Percentiles rank a stretch among this genome's conserved stretches.
phyloP scores from a whole-genome alignment of 2,888 invertebrate genomes.

The Meandrusa payeni region DNA sequence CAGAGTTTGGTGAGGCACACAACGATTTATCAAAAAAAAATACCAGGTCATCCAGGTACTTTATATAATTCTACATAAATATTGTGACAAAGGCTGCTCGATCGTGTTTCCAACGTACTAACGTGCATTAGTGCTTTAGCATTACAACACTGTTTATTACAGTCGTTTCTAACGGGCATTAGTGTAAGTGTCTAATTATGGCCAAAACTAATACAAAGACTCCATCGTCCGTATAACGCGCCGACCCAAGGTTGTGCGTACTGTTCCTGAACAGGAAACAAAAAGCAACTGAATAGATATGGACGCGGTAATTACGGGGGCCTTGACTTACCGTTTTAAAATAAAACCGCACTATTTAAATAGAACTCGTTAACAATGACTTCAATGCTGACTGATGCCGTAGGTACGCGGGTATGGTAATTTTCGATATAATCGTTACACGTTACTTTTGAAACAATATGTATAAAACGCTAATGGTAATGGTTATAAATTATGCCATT shows the following conservation, averaged over 20 bases:
- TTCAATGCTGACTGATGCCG: slow-evolving; percentile 31
- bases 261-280: slow-evolving; percentile 71
- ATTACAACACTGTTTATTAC: too few relatives aligned
- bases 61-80: too few relatives aligned
- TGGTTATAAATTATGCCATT: slow-evolving; percentile 6
- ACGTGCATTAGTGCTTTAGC: too few relatives aligned
- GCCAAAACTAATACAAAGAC: slow-evolving; percentile 60
- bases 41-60: too few relatives aligned
- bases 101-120: too few relatives aligned
- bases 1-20: too few relatives aligned
- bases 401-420: slow-evolving; percentile 25
- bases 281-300: slow-evolving; percentile 70
- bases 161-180: slow-evolving; percentile 4
- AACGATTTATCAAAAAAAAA: too few relatives aligned
- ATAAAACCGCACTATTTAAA: slow-evolving; percentile 67
- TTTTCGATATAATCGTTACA: slow-evolving; percentile 17
- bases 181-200: background rate
- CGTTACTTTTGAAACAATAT: slow-evolving; percentile 15
- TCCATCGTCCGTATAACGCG: slow-evolving; percentile 68
- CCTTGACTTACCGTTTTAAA: slow-evolving; percentile 79
- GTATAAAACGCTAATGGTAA: slow-evolving; percentile 5
- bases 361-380: slow-evolving; percentile 43
- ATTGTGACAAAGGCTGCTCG: too few relatives aligned
- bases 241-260: slow-evolving; percentile 62
- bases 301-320: slow-evolving; percentile 68